Evolutionary conservation across 2,113 vertebrate genomes (phyloP).

Genomic region (Chloebia gouldiae): DNA sequence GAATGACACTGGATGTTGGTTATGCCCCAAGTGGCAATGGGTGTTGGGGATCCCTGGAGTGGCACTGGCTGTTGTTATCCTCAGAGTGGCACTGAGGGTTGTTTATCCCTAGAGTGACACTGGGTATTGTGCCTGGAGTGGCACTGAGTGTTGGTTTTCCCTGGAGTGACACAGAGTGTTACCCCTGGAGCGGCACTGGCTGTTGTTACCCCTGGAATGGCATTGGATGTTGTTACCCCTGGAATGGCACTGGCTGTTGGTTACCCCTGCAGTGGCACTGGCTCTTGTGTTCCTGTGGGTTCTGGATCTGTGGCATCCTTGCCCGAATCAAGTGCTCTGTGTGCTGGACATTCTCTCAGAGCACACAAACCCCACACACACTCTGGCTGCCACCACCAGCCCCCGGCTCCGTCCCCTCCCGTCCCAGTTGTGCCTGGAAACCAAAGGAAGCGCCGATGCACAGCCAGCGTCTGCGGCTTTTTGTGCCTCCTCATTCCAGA

Average conservation of each 20-base stretch:
- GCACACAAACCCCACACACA: background rate
- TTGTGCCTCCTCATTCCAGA: background rate
- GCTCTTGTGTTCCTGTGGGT: background rate
- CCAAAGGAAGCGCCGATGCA: background rate
- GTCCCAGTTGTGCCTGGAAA: background rate
- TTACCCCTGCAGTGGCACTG: background rate
- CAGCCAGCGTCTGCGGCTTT: background rate
- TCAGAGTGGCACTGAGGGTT: too few species aligned
- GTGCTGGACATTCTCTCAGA: background rate
- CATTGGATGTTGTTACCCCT: background rate
- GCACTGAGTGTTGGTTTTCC: background rate
- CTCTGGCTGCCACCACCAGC: background rate
- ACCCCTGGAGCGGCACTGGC: background rate
- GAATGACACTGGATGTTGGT: background rate
- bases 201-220: too few species aligned
- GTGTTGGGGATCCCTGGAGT: accelerated
- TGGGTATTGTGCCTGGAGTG: too few species aligned
- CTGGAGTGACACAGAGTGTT: too few species aligned
- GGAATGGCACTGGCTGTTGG: too few species aligned
- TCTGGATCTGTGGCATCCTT: accelerated
- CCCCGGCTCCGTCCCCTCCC: background rate
- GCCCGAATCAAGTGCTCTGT: background rate
- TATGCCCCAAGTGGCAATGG: background rate
- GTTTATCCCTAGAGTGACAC: too few species aligned
- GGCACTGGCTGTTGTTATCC: background rate